phyloP scores from a whole-genome alignment of 2,113 vertebrate species.

The Cyanoderma ruficeps region DNA sequence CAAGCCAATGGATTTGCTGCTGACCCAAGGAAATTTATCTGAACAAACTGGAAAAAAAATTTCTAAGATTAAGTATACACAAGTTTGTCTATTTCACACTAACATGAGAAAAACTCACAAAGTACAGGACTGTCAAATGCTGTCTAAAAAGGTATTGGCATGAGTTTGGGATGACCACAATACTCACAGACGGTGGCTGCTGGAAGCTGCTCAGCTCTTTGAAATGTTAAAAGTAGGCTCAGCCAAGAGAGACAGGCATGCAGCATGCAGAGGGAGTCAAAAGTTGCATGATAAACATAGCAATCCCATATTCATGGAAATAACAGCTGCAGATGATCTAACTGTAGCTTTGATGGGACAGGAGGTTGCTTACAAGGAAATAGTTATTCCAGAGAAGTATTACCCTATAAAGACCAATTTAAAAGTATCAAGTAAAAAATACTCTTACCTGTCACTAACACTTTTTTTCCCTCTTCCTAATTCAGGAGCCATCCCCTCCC shows the following conservation, averaged over 20 bases:
- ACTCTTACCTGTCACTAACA: not conserved
- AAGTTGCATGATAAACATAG: not conserved
- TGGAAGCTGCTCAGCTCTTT: conserved; percentile 19
- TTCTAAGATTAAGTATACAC: not conserved
- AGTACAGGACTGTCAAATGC: not conserved
- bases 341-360: not conserved
- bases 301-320: not conserved
- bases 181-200: not conserved
- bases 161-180: not conserved
- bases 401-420: not conserved
- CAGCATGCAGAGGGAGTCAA: not conserved
- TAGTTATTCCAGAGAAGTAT: not conserved
- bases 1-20: not conserved
- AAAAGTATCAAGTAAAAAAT: not conserved
- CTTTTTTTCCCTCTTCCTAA: not conserved
- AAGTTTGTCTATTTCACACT: not conserved
- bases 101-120: not conserved
- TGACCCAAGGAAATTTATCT: not conserved
- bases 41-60: not conserved
- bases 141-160: not conserved
- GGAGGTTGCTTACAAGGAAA: not conserved
- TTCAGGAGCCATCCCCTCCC: not conserved
- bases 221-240: conserved; percentile 12
- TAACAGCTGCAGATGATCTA: conserved; percentile 15
- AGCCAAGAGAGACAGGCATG: not conserved